Evolutionary conservation across 2,113 vertebrate genomes (phyloP), one percentile per base, ranked within the genome.

Genomic region (Dipodomys spectabilis): DNA sequence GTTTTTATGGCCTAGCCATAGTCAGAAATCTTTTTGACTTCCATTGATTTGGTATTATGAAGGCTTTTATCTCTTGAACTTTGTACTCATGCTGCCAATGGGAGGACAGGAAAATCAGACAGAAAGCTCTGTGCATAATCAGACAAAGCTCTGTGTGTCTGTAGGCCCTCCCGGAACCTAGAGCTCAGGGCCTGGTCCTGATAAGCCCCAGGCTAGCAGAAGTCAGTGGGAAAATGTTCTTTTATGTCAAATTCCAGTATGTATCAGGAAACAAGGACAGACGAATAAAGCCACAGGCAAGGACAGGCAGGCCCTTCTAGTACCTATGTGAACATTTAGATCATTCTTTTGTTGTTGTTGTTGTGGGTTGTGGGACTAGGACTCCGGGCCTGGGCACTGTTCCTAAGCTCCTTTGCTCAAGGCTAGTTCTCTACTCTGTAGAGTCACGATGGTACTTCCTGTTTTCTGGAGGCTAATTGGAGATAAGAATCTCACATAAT

Each of bases 141-240:
- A 62, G 80, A 62, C 44, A 22, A 81, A 86, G 83, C 73, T 39
- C 12, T 80, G 53, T 6, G 23, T 0, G 8, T 20, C 79, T 88
- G 62, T 39, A 2, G 20, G 73, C 22, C 69, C 65, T 92, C 68
- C 75, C 84, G 45, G 64, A n/a, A 88, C 19, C 82, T 80, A 49
- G 82, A 69, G 39, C 60, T 86, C 64, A 0, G 1, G 91, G 62
- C 7, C 74, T 15, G 39, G 30, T 39, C 90, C 81, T 73, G 28
- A 60, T 44, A 81, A 39, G 65, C 87, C 89, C 65, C 84, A 67
- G 92, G 84, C 94, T 78, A 92, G 60, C 80, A 45, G 74, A 91
- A 95, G 95, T 87, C 87, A 82, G 65, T 75, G 85, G 65, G 90
- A 95, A 92, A 95, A 91, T 86, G 84, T 93, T 85, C 87, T 94